Base-by-base conservation (phyloP, 2,888 invertebrate genomes). In the Phlogophora meticulosa region DNA sequence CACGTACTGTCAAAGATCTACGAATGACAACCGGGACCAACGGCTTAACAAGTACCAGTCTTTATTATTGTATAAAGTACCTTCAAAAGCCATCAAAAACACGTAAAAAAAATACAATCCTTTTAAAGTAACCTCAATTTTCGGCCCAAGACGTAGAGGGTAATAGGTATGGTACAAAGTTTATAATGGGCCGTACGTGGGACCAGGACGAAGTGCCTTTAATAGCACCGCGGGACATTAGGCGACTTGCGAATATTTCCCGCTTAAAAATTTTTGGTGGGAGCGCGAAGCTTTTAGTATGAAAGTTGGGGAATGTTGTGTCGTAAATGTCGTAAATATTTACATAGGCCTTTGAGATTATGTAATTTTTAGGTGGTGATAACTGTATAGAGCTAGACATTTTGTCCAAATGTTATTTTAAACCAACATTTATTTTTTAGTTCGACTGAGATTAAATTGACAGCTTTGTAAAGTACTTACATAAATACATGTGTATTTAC, bases 181-280 rank as follows among this genome's bases (percentile, higher is more conserved):
- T 91, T 85, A 80, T 90, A 91, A 92, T 90, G 89, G 88, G 82
- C 59, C 63, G 85, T 86, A 88, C 90, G 91, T 90, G 91, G 83
- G 79, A 66, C 76, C 84, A 80, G 61, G 81, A 78, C 83, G 79
- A 87, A 92, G 87, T 84, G 82, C 76, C 82, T 80, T 82, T 90
- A 87, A 89, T 88, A 86, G 83, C 81, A 73, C 59, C 68, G 34
- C 62, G 71, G 69, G 72, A 80, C 83, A 81, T 85, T 80, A 83
- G 61, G 53, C 64, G 77, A 42, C 79, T 83, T 80, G 66, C 45
- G 66, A 83, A 79, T 56, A 77, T 74, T 78, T 66, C 48, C 58
- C 70, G 75, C 68, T 82, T 71, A 78, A 81, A 84, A 79, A 73
- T 71, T 81, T n/a, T 74, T 38, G 40, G 42, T 22, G 17, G 43